These are phyloP conservation scores for Muscina levida DNA, from an alignment of 2,888 invertebrate species.

Conservation along the genomic window DNA sequence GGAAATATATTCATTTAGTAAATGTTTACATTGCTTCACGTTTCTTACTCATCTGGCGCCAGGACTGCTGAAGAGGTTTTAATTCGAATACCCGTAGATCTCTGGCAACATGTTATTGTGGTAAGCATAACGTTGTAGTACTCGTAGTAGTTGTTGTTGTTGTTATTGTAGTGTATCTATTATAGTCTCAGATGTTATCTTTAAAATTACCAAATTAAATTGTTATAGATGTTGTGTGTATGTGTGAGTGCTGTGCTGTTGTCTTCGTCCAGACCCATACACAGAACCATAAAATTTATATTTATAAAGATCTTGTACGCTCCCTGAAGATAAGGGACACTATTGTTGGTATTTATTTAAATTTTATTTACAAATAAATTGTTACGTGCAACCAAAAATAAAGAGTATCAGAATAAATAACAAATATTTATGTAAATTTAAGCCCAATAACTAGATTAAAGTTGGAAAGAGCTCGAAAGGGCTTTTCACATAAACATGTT, in stretches of 20 bases:
- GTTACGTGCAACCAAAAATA: neutral
- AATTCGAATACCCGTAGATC: neutral
- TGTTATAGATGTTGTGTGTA: neutral
- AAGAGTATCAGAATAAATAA: neutral
- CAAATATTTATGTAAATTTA: constrained; percentile 14
- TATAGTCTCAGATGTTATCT: constrained; percentile 35
- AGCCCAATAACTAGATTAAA: too few species aligned
- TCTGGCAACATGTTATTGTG: neutral
- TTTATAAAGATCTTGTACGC: constrained; percentile 5
- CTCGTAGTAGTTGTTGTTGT: neutral
- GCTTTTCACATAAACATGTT: too few species aligned
- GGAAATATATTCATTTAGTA: constrained; percentile 8
- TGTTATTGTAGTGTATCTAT: neutral
- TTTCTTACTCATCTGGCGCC: neutral
- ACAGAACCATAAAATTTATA: constrained; percentile 17
- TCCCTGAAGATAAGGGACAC: too few species aligned
- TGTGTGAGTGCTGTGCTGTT: neutral
- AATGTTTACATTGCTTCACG: constrained; percentile 5
- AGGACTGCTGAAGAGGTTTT: neutral
- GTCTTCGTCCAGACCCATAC: neutral
- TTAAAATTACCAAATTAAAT: constrained; percentile 29
- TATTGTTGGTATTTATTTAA: constrained; percentile 7
- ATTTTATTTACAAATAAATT: constrained; percentile 23
- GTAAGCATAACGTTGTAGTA: neutral
- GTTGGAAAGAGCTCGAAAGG: too few species aligned